Percentiles rank a stretch among this genome's conserved stretches.
phyloP scores from a whole-genome alignment of 2,113 vertebrate genomes.

The Bombycilla garrulus region DNA sequence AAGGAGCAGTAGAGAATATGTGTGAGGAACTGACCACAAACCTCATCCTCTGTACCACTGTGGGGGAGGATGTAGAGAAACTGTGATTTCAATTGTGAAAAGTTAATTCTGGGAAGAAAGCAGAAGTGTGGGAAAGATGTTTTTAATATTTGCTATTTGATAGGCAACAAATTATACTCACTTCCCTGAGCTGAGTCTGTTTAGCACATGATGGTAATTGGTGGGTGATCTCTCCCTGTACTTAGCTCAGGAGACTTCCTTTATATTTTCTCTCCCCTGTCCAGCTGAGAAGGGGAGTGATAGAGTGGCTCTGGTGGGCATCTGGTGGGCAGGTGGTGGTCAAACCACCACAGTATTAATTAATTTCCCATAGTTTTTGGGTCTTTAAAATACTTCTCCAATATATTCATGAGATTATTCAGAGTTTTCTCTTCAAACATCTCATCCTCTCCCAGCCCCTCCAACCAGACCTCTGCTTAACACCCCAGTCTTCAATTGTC shows the following conservation, averaged over 20 bases:
- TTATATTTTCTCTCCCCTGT: not conserved
- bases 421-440: not conserved
- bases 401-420: not conserved
- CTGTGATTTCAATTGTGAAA: not conserved
- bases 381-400: not conserved
- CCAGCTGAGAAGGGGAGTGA: not conserved
- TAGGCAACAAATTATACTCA: not conserved
- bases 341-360: not conserved
- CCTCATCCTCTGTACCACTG: too few species aligned
- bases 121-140: not conserved
- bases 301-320: not conserved
- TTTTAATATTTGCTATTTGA: not conserved
- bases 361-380: not conserved
- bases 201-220: not conserved
- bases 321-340: not conserved
- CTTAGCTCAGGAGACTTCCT: not conserved
- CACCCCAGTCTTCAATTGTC: not conserved
- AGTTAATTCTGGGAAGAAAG: not conserved
- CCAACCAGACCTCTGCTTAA: not conserved
- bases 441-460: not conserved
- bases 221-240: not conserved
- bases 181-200: not conserved
- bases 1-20: not conserved
- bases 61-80: not conserved
- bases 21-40: not conserved